Base-by-base conservation (phyloP, 1,140 invertebrate genomes). In the Dendroctonus valens region DNA sequence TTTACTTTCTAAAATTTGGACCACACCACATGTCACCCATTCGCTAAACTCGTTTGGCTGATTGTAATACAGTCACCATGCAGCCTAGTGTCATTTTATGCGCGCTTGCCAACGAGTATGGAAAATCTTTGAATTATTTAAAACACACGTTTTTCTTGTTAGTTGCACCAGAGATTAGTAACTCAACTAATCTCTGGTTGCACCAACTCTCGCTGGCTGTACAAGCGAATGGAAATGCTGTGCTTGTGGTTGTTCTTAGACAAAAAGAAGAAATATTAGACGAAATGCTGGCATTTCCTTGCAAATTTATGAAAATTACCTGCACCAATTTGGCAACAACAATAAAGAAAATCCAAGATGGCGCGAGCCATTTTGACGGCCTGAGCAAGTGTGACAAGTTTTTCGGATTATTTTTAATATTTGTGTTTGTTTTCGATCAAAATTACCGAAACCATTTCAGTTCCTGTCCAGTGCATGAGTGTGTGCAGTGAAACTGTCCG, bases 341-440 rank as follows among this genome's bases (percentile, higher is more conserved):
- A 39, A 39, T 37, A 26, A 63, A 67, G 67, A 66, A 64, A 75
- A 75, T 76, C 71, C 75, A 76, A 76, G 70, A 76, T 76, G 75
- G 75, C 75, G 71, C 66, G 58, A 67, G 75, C 74, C 74, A 76
- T 73, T 73, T 76, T 76, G 74, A 74, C 69, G 70, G 75, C 70
- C 58, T 75, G 69, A 72, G 61, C 52, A 46, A 69, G 58, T 48
- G 61, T 65, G 60, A 61, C 67, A 59, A 48, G 65, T 72, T 73
- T 73, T 68, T 60, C 52, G 6, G 53, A 57, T 62, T 60, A 70
- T 67, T 72, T 69, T 73, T 68, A 65, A 67, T 40, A 65, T 72
- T 64, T 63, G 66, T 71, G 58, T 72, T 70, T 71, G 46, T 62
- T 62, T 63, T 58, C 11, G 57, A 41, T 63, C 51, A 68, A 68